A percentile compares a stretch with the other conserved stretches of the same genome.
Conservation (phyloP, 1,140 invertebrate species). For the Trachelipus rathkii region DNA sequence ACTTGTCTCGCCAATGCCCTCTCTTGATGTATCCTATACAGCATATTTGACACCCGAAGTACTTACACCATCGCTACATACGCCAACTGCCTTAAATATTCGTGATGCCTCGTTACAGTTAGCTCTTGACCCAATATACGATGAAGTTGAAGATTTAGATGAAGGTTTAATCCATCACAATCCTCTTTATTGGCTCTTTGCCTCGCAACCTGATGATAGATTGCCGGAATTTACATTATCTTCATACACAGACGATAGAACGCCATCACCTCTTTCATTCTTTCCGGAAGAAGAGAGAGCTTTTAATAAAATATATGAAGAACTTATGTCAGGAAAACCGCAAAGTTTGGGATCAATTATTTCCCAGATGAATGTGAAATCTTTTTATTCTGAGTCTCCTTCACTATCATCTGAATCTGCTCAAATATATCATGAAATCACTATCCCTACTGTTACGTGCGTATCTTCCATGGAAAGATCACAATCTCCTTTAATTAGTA, state of each 20-base stretch:
- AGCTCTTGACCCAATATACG: no score
- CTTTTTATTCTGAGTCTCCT: neutral
- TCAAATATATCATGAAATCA: conserved; percentile 1
- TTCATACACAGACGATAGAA: neutral
- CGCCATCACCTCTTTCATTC: neutral
- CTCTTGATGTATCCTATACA: conserved; percentile 44
- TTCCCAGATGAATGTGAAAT: neutral
- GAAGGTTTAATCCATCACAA: conserved; percentile 41
- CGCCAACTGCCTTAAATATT: conserved; percentile 8
- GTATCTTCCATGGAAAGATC: neutral
- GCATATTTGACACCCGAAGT: conserved; percentile 44
- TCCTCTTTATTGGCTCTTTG: conserved; percentile 38
- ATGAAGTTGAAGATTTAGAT: no score
- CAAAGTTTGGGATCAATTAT: neutral
- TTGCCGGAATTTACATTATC: neutral
- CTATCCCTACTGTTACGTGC: neutral
- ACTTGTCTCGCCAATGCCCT: conserved; percentile 40
- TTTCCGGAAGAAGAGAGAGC: neutral
- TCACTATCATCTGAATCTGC: neutral
- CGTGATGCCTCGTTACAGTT: no score
- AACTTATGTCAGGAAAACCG: neutral
- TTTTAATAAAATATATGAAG: neutral
- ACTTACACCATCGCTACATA: conserved; percentile 31
- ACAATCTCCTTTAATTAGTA: neutral
- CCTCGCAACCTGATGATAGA: neutral